phyloP scores from a whole-genome alignment of 1,140 invertebrate genomes.

The Archegozetes longisetosus region DNA sequence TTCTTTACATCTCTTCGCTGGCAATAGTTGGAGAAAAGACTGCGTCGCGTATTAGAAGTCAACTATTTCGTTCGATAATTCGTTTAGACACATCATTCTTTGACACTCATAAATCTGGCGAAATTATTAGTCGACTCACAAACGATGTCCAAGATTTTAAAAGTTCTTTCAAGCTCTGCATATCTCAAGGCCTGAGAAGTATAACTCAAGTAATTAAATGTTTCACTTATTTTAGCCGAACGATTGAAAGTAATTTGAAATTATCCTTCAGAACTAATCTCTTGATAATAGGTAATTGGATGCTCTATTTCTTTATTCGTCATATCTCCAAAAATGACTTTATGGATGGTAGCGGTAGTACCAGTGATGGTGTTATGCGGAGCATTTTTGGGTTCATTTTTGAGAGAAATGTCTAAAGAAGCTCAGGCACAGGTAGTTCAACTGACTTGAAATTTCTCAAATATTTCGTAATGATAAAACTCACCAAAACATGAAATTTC shows the following conservation, averaged over 20 bases:
- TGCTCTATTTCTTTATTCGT: slow-evolving; percentile 56
- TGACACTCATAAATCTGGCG: slow-evolving; percentile 73
- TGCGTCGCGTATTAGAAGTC: slow-evolving; percentile 55
- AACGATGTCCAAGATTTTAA: slow-evolving; percentile 93
- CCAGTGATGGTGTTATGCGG: slow-evolving; percentile 61
- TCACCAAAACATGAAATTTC: too few relatives aligned
- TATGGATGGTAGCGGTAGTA: slow-evolving; percentile 58
- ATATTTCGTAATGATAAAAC: too few relatives aligned
- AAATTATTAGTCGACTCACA: slow-evolving; percentile 75
- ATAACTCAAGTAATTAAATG: slow-evolving; percentile 47
- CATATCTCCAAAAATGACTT: slow-evolving; percentile 75
- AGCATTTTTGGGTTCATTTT: slow-evolving; percentile 48
- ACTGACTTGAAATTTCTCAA: neutral
- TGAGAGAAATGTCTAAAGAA: slow-evolving; percentile 51
- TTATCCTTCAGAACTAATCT: slow-evolving; percentile 1
- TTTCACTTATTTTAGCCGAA: neutral
- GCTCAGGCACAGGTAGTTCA: slow-evolving; percentile 54
- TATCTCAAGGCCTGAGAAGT: slow-evolving; percentile 73
- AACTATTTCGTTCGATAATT: slow-evolving; percentile 66
- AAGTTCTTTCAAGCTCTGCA: slow-evolving; percentile 76
- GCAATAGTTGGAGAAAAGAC: slow-evolving; percentile 71
- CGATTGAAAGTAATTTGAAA: neutral
- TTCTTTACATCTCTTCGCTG: slow-evolving; percentile 68
- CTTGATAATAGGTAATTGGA: slow-evolving; percentile 43
- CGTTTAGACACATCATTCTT: slow-evolving; percentile 80